Base-by-base conservation (phyloP, 1,140 invertebrate genomes). In the Drosophila neocordata region DNA sequence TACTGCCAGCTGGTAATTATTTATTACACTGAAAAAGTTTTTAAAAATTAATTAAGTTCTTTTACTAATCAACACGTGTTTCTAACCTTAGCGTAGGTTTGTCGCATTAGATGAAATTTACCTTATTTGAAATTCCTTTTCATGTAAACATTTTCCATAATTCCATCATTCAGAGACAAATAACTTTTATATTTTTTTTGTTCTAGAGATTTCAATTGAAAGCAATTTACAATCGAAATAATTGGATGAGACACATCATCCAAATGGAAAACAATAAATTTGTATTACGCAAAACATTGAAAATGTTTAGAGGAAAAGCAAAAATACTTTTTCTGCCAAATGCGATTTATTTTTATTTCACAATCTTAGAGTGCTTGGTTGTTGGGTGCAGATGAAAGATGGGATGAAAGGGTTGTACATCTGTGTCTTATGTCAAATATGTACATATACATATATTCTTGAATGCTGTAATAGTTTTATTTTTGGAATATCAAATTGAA, bases 291-390 rank as follows among this genome's bases (percentile, higher is more conserved):
- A 78, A 60, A 64, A 58, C 64, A 37, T 18, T 15, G 15, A 51
- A 62, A 66, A 71, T 66, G 60, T 31, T 69, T 24, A 73, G 60
- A 59, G 72, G 41, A 57, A 52, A 57, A 67, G 48, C 7, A 9
- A 44, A 38, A 56, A 13, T 12, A 56, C 13, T 74, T 41, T 62
- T 60, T 67, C 69, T 82, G 79, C 66, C 79, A 82, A 82, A 70
- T 65, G 53, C 2, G 44, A 71, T 69, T 82, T 79, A 69, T 77
- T 76, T 65, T 76, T 73, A 31, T 31, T 31, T 31, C 27, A 31
- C 4, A 31, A 31, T 6, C 27, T 6, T 31, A 31, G 27, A 31
- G 27, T 31, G 27, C 24, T 24, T 4, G 4, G 24, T 2, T 24
- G 24, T 1, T 62, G 56, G 63, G 41, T 44, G 22, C 4, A 18